Evolutionary conservation across 1,140 invertebrate species (phyloP).

Genomic region (Pachypeltis micranthus): DNA sequence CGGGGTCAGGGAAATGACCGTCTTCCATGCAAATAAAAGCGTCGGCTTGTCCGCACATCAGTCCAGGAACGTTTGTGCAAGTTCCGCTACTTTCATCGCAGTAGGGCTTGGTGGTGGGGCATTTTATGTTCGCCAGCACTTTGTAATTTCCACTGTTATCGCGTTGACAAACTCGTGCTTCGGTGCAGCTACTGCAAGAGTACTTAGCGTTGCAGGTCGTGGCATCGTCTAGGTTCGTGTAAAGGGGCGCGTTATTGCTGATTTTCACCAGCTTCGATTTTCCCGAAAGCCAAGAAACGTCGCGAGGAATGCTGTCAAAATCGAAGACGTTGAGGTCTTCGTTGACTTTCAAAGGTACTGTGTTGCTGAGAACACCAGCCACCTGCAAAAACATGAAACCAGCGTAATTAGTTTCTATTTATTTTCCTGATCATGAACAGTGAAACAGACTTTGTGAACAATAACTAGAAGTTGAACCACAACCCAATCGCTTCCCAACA

Average conservation of each 20-base stretch:
- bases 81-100: constrained; percentile 12
- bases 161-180: constrained; percentile 6
- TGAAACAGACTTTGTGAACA: no score
- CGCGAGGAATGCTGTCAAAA: no score
- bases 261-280: background rate
- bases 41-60: background rate
- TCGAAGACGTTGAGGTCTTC: no score
- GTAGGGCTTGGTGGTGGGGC: background rate
- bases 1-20: constrained; percentile 14
- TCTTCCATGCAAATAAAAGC: constrained; percentile 16
- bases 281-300: background rate
- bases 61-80: background rate
- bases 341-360: no score
- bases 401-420: no score
- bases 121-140: background rate
- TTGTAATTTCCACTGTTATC: background rate
- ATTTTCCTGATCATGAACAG: no score
- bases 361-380: no score
- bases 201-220: background rate
- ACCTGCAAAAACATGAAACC: no score
- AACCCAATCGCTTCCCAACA: no score
- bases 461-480: no score
- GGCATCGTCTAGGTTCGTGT: no score
- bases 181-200: constrained; percentile 7
- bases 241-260: background rate